Evolutionary conservation across 2,113 vertebrate species (phyloP), one percentile per base, ranked within the genome.

Genomic region (Sphyrna mokarran): DNA sequence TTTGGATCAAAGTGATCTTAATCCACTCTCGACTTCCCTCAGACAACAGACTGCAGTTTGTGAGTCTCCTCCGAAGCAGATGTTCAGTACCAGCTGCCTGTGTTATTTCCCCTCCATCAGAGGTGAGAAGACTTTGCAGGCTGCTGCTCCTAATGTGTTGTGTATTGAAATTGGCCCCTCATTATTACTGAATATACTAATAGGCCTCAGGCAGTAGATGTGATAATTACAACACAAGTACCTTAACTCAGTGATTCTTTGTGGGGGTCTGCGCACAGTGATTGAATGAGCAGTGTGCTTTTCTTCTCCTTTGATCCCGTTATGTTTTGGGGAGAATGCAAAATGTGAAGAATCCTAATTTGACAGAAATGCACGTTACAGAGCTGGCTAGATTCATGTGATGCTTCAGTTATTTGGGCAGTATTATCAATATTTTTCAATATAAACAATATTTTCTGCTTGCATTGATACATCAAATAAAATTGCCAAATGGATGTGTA

Each of bases 51-150:
- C 89, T 93, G 89, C 89, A 93, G 89, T 91, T 91, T 91, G 93
- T n/a, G 11, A 72, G 93, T 95, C 69, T 94, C 96, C 95, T 96
- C 70, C 72, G 94, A 87, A 96, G 96, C 95, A 96, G 96, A 96
- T 94, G 95, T 96, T 87, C 95, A 66, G 93, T 95, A 90, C 94
- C 0, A 0, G 61, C 69, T 95, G 94, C 70, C 40, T 18, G 11
- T 87, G 0, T 0, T 68, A 95, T 96, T 95, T 96, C 63, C 72
- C 96, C 90, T 96, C 86, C 63, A 48, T 29, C 95, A 96, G 87
- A 70, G 61, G 63, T 0, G 5, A 96, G 72, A 83, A 40, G 68
- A 63, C 83, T 87, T 95, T 58, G 83, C 85, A 95, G 54, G 48
- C 37, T 90, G 63, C 43, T 96, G 94, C 1, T 1, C 23, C 76